Evolutionary conservation across 2,113 vertebrate species (phyloP).

Genomic region (Osmerus eperlanus): DNA sequence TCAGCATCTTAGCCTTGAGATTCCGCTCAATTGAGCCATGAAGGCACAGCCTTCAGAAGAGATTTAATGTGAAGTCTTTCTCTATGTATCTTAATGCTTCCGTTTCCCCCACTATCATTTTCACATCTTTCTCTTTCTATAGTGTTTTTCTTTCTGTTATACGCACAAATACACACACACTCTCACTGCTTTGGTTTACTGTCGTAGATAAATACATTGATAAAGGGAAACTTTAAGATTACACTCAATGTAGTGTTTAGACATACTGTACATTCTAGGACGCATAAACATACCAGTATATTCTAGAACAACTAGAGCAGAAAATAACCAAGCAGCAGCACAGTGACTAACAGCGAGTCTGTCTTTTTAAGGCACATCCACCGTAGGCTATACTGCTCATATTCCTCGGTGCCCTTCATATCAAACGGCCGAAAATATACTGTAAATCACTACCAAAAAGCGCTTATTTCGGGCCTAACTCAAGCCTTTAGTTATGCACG

Average conservation of each 20-base stretch:
- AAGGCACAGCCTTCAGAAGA: constrained; percentile 22
- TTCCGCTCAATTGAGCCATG: constrained; percentile 33
- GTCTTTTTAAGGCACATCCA: constrained; percentile 42
- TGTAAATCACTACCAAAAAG: constrained; percentile 34
- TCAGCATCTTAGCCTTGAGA: constrained; percentile 30
- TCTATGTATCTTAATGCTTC: background rate
- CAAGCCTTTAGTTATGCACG: constrained; percentile 5
- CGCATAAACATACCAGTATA: background rate
- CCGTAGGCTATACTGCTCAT: constrained; percentile 46
- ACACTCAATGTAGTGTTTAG: background rate
- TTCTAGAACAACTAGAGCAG: constrained; percentile 44
- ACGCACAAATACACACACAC: no score
- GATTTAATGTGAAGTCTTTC: constrained; percentile 20
- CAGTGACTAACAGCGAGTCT: constrained; percentile 30
- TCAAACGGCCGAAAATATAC: constrained; percentile 28
- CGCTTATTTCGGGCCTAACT: constrained; percentile 14
- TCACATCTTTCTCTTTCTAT: background rate
- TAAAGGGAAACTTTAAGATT: no score
- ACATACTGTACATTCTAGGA: background rate
- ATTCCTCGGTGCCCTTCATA: constrained; percentile 64
- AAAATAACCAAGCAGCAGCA: constrained; percentile 44
- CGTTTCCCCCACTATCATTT: background rate
- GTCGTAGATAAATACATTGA: no score
- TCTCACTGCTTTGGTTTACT: no score
- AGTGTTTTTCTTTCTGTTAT: background rate